Evolutionary conservation across 2,113 vertebrate genomes (phyloP), one percentile per base, ranked within the genome.

Genomic region (Asarcornis scutulata): DNA sequence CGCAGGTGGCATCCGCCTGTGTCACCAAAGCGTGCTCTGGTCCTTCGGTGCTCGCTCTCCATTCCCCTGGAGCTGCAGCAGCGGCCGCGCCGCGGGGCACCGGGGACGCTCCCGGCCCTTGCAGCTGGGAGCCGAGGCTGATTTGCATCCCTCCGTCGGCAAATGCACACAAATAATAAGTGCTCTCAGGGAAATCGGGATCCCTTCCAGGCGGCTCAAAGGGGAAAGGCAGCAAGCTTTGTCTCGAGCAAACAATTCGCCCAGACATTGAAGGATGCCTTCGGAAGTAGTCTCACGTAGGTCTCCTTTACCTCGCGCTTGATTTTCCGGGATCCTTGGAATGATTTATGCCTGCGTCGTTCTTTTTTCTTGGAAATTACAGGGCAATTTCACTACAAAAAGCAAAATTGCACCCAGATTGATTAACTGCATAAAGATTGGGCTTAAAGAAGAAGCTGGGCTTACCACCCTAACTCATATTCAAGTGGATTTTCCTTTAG

Each of bases 111-210:
- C 58, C 62, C 60, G 42, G 73, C 63, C 62, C 68, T 75, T 0
- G 3, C 22, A 48, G 46, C 46, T 1, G 0, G 88, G 53, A 75
- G 44, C 95, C 36, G 86, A 38, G 74, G 44, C 81, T 40, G 78
- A 83, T 95, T 89, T 95, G 87, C 93, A 92, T 95, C 96, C 56
- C 83, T 63, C 86, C 1, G 23, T 59, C 17, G 1, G 83, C 52
- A 91, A 91, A 80, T 42, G 88, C 78, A 42, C 82, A 86, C 91
- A 86, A 93, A 96, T 94, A 96, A 91, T 78, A 62, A 95, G 88
- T 77, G 60, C 71, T 95, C 87, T 97, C 55, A 88, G 91, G 71
- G 76, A 52, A 86, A 52, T 1, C 73, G 88, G 96, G 93, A 95
- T 75, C 31, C 13, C 36, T 86, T 93, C 91, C 91, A 86, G 68